Evolutionary conservation across 2,797 vertebrate species (phyloP).

Genomic region (Hoplostethus mediterraneus): DNA sequence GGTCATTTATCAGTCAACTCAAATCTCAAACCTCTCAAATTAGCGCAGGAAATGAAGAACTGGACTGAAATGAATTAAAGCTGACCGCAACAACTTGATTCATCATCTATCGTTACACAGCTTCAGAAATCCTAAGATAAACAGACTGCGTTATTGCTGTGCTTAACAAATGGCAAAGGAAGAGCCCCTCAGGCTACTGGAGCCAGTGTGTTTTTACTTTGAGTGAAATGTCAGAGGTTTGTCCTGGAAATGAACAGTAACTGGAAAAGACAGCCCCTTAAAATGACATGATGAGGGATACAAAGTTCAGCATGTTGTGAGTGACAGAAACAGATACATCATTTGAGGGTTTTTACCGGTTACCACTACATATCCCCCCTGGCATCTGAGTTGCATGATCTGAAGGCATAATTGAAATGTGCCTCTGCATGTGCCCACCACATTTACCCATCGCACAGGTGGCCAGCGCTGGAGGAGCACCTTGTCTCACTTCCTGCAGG

Average conservation of each 20-base stretch:
- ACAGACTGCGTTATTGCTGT: background rate
- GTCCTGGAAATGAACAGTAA: too few relatives aligned
- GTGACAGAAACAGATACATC: too few relatives aligned
- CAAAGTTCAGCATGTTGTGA: too few relatives aligned
- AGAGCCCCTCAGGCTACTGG: background rate
- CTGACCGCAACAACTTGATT: background rate
- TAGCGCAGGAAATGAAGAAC: background rate
- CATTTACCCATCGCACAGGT: constrained; percentile 14
- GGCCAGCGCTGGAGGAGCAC: constrained; percentile 8
- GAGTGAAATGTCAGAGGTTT: constrained; percentile 11
- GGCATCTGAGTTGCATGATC: background rate
- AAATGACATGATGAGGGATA: too few relatives aligned
- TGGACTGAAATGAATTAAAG: background rate
- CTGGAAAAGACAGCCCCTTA: too few relatives aligned
- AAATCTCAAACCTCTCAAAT: background rate
- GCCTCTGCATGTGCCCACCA: background rate
- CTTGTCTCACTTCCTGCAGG: constrained; percentile 7
- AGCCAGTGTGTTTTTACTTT: background rate
- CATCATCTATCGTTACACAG: constrained; percentile 1
- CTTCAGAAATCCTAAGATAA: background rate
- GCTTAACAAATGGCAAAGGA: constrained; percentile 3
- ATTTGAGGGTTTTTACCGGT: background rate
- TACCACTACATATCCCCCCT: too few relatives aligned
- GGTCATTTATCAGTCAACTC: constrained; percentile 20
- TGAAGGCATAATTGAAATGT: background rate